Evolutionary conservation across 2,888 invertebrate species (phyloP), one percentile per base, ranked within the genome.

Genomic region (Tetrapedia diversipes): DNA sequence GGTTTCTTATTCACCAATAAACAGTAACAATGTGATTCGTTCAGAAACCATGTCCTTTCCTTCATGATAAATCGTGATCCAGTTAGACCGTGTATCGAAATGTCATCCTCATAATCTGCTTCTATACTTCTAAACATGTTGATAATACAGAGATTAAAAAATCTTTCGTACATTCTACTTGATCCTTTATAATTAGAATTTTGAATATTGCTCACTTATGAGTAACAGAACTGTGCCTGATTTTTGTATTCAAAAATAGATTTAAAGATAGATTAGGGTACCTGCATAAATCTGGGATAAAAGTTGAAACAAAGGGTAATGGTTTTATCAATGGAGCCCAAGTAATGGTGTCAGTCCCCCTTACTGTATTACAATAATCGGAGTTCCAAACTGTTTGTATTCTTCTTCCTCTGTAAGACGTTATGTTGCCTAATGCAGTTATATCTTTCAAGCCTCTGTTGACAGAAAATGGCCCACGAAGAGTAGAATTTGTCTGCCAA

Each of bases 241-340:
- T n/a, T n/a, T n/a, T n/a, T n/a, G n/a, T n/a, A n/a, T n/a, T n/a
- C n/a, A n/a, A n/a, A n/a, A n/a, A n/a, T n/a, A n/a, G n/a, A n/a
- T n/a, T n/a, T n/a, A n/a, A n/a, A n/a, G n/a, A n/a, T n/a, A 14
- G 7, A 16, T 43, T 54, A 24, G 6, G 49, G 54, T 63, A 85
- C 87, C 94, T 93, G 92, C 95, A 95, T 41, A 94, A 89, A 76
- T 95, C 94, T 0, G 93, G 92, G 57, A 93, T 92, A 73, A 93
- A 95, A 0, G 92, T 92, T 67, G 93, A 92, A 19, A 94, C 79
- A 60, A 84, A 90, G 0, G 92, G 89, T 6, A 92, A 86, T 14
- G 80, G 86, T 56, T 91, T 90, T 8, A 92, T 88, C 27, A 94
- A 92, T 0, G 94, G 94, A 0, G 94, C 91, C 90, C 93, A 94